Conservation (phyloP, 1,140 invertebrate genomes). For the Sitobion miscanthi region DNA sequence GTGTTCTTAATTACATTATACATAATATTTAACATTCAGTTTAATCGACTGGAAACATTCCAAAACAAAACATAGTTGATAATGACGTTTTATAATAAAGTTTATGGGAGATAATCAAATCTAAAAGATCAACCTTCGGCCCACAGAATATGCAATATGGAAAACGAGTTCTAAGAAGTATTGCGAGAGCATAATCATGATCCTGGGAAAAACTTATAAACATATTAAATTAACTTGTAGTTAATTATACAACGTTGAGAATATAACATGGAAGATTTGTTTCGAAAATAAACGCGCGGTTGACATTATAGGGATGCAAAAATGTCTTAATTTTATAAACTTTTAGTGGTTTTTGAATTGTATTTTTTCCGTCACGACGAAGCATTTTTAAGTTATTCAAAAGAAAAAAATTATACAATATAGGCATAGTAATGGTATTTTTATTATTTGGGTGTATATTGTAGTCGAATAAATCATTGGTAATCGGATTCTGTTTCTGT, state of each 20-base stretch:
- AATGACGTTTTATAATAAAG: neutral
- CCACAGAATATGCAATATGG: neutral
- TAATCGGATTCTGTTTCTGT: neutral
- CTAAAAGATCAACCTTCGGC: neutral
- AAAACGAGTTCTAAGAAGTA: neutral
- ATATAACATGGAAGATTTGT: neutral
- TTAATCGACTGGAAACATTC: neutral
- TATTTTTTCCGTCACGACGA: neutral
- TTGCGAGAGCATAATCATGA: neutral
- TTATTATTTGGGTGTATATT: neutral
- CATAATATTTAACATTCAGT: neutral
- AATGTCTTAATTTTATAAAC: neutral
- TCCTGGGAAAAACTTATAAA: too few species aligned
- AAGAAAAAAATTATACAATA: neutral
- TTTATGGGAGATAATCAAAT: neutral
- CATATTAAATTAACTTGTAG: neutral
- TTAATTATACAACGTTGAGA: neutral
- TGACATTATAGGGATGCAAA: neutral
- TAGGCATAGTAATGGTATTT: neutral
- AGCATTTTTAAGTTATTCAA: too few species aligned
- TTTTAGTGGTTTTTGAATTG: neutral
- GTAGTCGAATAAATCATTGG: neutral
- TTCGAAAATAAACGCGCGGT: neutral
- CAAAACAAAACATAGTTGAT: neutral
- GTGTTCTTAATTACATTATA: too few species aligned